Evolutionary conservation across 2,888 invertebrate species (phyloP).

Genomic region (Maniola hyperantus): DNA sequence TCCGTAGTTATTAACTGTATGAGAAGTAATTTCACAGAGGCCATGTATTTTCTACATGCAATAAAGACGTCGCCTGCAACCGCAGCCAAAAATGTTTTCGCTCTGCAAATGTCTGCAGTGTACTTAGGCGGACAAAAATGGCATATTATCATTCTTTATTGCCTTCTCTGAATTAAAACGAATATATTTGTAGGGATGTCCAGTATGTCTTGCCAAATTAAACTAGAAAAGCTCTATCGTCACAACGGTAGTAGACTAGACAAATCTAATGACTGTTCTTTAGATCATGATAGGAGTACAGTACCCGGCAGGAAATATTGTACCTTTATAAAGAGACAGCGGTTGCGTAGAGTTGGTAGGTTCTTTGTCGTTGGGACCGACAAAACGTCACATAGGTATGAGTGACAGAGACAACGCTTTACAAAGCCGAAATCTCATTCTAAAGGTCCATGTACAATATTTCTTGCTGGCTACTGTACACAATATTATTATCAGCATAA

Average conservation of each 20-base stretch:
- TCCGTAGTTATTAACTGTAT: conserved; percentile 43
- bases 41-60: conserved; percentile 43
- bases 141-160: conserved; percentile 40
- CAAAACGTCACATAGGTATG: too few species aligned
- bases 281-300: too few species aligned
- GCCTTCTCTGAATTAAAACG: conserved; percentile 36
- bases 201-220: conserved; percentile 36
- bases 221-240: conserved; percentile 18
- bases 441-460: too few species aligned
- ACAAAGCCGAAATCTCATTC: too few species aligned
- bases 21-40: conserved; percentile 42
- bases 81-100: conserved; percentile 46
- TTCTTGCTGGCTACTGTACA: too few species aligned
- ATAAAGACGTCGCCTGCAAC: conserved; percentile 46
- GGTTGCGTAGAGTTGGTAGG: too few species aligned
- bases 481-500: background rate
- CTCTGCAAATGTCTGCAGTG: conserved; percentile 40
- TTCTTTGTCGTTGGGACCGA: too few species aligned
- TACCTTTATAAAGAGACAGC: too few species aligned
- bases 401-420: too few species aligned
- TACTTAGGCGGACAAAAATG: conserved; percentile 39
- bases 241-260: background rate
- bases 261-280: too few species aligned
- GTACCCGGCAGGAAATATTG: too few species aligned
- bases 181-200: conserved; percentile 30